These are phyloP conservation scores for Cataglyphis altisquamis DNA, from an alignment of 2,888 invertebrate genomes.

Conservation along the genomic window DNA sequence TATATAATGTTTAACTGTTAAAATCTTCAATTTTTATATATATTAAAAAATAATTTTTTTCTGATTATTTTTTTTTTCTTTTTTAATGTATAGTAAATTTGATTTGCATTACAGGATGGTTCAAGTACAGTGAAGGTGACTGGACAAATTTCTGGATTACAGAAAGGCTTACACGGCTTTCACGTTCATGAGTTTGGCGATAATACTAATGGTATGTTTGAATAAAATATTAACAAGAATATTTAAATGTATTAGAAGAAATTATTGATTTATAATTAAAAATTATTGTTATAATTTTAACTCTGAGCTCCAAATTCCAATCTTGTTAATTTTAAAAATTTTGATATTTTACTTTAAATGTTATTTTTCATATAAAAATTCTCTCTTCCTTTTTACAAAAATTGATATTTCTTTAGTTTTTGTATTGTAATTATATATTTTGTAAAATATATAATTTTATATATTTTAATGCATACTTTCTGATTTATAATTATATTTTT, in stretches of 20 bases:
- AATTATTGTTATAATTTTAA: neutral
- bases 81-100: conserved; percentile 60
- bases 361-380: neutral
- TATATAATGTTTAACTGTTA: neutral
- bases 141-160: conserved; percentile 93
- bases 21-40: neutral
- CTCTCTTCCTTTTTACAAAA: neutral
- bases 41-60: neutral
- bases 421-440: neutral
- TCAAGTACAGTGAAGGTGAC: conserved; percentile 92
- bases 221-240: neutral
- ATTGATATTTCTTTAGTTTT: neutral
- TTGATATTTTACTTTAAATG: neutral
- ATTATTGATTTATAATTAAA: neutral
- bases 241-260: neutral
- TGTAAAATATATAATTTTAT: neutral
- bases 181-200: conserved; percentile 99
- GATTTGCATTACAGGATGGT: conserved; percentile 86
- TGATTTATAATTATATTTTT: neutral
- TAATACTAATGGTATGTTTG: conserved; percentile 92
- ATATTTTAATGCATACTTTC: neutral
- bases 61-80: conserved; percentile 62
- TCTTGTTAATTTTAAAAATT: neutral
- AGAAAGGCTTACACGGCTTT: conserved; percentile 94
- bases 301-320: neutral